Evolutionary conservation across 2,113 vertebrate species (phyloP), one percentile per base, ranked within the genome.

Genomic region (Baryphthengus martii): DNA sequence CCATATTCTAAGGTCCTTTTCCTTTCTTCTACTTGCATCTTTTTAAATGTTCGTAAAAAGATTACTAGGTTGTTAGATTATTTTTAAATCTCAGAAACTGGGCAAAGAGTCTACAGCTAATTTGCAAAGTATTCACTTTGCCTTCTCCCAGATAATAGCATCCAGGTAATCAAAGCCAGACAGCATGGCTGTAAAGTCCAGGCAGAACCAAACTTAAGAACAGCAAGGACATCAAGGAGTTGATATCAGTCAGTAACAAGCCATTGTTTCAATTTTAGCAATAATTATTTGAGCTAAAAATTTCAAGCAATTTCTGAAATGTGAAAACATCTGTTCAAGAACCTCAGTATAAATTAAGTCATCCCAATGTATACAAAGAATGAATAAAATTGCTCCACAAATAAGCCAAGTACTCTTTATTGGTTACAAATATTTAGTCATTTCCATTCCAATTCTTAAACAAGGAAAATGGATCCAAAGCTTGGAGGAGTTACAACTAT

Each of bases 311-410:
- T 55, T 93, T 83, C 76, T 93, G 25, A 83, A 77, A 81, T 68
- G 53, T 70, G 35, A 90, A 83, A 96, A 93, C 65, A 80, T 74
- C 82, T 92, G 75, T 81, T 93, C 63, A 59, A 88, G 79, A 84
- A 83, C 67, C 33, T 70, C 82, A 52, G 44, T 56, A 83, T 87
- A 93, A 93, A 81, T 90, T 55, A 84, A 80, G 55, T 77, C 72
- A 90, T 85, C 39, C 65, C 25, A 77, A 61, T 78, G 68, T 49
- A 85, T 31, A 94, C 47, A 86, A 93, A 89, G 68, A 88, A 93
- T 53, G 16, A 88, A 89, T 92, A 96, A 81, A 95, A 89, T 93
- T 39, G 75, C 61, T 80, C 49, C 55, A 71, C n/a, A 92, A 86
- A 87, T 58, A 94, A 93, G 37, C 49, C 77, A 92, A 89, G 75